phyloP scores from a whole-genome alignment of 1,140 invertebrate genomes.

The Belonocnema kinseyi region DNA sequence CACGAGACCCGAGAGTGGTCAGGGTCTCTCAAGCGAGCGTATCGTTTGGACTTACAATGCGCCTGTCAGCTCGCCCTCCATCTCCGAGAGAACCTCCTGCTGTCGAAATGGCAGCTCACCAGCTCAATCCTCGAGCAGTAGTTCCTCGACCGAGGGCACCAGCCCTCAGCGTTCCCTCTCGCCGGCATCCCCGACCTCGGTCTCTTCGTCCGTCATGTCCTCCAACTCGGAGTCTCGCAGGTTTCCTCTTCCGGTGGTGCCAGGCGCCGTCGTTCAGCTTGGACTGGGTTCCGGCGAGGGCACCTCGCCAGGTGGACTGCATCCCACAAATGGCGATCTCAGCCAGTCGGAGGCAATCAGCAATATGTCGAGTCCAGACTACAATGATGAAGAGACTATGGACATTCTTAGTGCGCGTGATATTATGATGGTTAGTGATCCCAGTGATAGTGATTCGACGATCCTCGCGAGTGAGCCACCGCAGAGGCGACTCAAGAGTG shows the following conservation, averaged over 20 bases:
- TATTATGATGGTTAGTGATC: constrained; percentile 90
- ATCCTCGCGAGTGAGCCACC: constrained; percentile 86
- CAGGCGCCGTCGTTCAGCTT: constrained; percentile 45
- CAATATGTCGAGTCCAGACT: constrained; percentile 91
- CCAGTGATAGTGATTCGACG: constrained; percentile 89
- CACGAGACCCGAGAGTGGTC: constrained; percentile 83
- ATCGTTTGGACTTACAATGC: constrained; percentile 96
- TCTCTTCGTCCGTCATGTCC: constrained; percentile 90
- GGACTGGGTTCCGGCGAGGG: constrained; percentile 54
- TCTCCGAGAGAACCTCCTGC: constrained; percentile 72
- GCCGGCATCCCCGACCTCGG: constrained; percentile 88
- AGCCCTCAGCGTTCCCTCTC: constrained; percentile 82
- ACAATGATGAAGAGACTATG: constrained; percentile 85
- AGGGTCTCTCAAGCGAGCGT: constrained; percentile 77
- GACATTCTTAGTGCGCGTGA: constrained; percentile 82
- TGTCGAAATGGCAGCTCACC: constrained; percentile 75
- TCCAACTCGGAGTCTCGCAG: constrained; percentile 78
- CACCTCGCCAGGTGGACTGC: constrained; percentile 62
- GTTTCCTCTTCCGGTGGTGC: constrained; percentile 60
- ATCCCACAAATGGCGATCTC: constrained; percentile 78
- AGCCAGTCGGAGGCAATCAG: constrained; percentile 88
- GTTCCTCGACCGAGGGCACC: constrained; percentile 81
- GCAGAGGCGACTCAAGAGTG: constrained; percentile 79
- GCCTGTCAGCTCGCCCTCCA: constrained; percentile 77
- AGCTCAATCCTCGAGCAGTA: constrained; percentile 77